Evolutionary conservation across 2,797 vertebrate genomes (phyloP).

Genomic region (Decapterus maruadsi): DNA sequence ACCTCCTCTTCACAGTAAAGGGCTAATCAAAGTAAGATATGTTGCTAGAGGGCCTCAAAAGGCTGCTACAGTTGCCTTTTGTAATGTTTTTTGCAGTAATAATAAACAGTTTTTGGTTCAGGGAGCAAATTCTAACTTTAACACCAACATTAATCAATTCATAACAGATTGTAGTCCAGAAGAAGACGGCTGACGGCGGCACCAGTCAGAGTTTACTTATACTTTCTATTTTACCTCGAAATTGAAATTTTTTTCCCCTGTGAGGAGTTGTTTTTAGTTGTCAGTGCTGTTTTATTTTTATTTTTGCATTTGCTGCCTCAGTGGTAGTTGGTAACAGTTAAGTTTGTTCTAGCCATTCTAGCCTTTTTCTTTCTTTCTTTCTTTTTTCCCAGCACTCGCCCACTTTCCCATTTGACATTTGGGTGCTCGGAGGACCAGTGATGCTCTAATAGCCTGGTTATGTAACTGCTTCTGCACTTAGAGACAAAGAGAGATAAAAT

Average conservation of each 20-base stretch:
- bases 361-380: not conserved
- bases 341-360: constrained; percentile 34
- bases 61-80: not conserved
- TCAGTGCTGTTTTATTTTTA: constrained; percentile 44
- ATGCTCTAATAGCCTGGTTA: constrained; percentile 72
- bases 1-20: constrained; percentile 9
- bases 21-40: not conserved
- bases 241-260: constrained; percentile 28
- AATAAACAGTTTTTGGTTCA: not conserved
- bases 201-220: not conserved
- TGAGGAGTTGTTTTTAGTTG: constrained; percentile 34
- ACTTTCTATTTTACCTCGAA: constrained; percentile 20
- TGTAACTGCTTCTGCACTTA: constrained; percentile 64
- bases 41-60: not conserved
- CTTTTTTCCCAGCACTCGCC: constrained; percentile 29
- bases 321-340: constrained; percentile 37
- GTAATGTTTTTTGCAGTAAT: not conserved
- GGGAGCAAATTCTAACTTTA: not conserved
- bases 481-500: constrained; percentile 59
- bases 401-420: constrained; percentile 70
- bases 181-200: not conserved
- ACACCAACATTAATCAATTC: not conserved
- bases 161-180: not conserved
- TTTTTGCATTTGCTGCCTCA: constrained; percentile 21
- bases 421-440: constrained; percentile 59